Evolutionary conservation across 37 sponge, comb jelly and placozoan species (phyloP).

Genomic region (Axinella damicornis): DNA sequence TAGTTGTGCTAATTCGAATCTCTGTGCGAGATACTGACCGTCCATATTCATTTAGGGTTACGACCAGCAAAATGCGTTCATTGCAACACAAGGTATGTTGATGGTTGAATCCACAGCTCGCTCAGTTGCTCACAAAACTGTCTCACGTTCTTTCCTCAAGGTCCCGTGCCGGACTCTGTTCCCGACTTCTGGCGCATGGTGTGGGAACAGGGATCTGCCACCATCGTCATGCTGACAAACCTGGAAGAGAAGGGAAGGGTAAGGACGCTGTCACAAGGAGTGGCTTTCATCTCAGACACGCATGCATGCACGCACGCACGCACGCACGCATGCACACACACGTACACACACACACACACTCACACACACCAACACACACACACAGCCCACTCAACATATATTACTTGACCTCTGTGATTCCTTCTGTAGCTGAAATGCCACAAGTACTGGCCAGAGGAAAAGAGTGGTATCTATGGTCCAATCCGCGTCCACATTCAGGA

Average conservation of each 20-base stretch:
- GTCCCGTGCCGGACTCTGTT: slow-evolving; percentile 86
- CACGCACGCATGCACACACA: slow-evolving; percentile 21
- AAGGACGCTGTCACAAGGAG: neutral
- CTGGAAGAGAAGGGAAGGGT: slow-evolving; percentile 90
- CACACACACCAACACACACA: too few relatives aligned
- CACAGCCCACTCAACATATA: neutral
- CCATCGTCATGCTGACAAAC: slow-evolving; percentile 95
- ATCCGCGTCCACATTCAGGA: slow-evolving; percentile 79
- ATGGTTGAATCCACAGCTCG: too few relatives aligned
- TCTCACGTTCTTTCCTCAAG: too few relatives aligned
- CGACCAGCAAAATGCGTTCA: slow-evolving; percentile 41
- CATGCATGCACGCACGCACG: slow-evolving; percentile 2
- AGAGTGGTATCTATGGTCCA: slow-evolving; percentile 48
- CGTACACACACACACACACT: slow-evolving; percentile 39
- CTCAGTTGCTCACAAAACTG: too few relatives aligned
- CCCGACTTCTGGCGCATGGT: slow-evolving; percentile 96
- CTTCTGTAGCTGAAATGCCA: slow-evolving; percentile 77
- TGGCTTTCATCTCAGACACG: neutral
- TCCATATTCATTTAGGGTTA: slow-evolving; percentile 40
- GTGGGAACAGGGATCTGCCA: slow-evolving; percentile 83
- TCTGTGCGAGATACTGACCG: too few relatives aligned
- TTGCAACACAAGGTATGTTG: slow-evolving; percentile 76
- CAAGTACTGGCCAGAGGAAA: slow-evolving; percentile 86
- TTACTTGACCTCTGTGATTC: too few relatives aligned
- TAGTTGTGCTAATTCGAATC: neutral